Base-by-base conservation (phyloP, 2,113 vertebrate genomes). In the Motacilla tschutschensis region DNA sequence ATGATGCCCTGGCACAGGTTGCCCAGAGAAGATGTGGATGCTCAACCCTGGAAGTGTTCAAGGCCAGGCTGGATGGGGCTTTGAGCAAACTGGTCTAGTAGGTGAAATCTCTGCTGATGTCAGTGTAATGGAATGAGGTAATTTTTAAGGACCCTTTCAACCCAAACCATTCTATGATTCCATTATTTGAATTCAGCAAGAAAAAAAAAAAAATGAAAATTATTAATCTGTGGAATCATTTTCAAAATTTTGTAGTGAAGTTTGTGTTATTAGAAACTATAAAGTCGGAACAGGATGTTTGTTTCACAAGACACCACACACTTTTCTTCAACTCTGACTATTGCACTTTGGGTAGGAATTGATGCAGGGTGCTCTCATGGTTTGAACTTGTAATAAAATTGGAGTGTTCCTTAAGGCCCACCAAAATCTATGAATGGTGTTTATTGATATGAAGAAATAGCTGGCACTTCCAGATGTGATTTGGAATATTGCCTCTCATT, bases 51-150 rank as follows among this genome's bases (percentile, higher is more conserved):
- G 11, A 8, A 79, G 5, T 12, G 21, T 17, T 43, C 5, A 50
- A 10, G 15, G 9, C 10, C 26, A 15, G 38, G 26, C 6, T 85
- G 16, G 15, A 51, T 58, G 44, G 7, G 17, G 14, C 31, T 86
- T 8, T 51, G 38, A 51, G 38, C 3, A 65, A 17, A 3, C 6
- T 44, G 17, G 2, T n/a, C 7, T 29, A 15, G 14, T 35, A 14
- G 5, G 6, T 64, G 10, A 16, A 8, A n/a, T 50, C 15, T 26
- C 57, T 64, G 22, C 10, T 1, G 0, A 24, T 33, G 22, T 9
- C 6, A 55, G 28, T 10, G 8, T 16, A 10, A 8, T 46, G 8
- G 19, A 53, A 69, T 0, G 0, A 43, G 18, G 6, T 57, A 22
- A n/a, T 57, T 29, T 57, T 85, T 64, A 50, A 79, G 22, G 10